phyloP scores from a whole-genome alignment of 2,797 vertebrate genomes.

The Cirrhinus mrigala region DNA sequence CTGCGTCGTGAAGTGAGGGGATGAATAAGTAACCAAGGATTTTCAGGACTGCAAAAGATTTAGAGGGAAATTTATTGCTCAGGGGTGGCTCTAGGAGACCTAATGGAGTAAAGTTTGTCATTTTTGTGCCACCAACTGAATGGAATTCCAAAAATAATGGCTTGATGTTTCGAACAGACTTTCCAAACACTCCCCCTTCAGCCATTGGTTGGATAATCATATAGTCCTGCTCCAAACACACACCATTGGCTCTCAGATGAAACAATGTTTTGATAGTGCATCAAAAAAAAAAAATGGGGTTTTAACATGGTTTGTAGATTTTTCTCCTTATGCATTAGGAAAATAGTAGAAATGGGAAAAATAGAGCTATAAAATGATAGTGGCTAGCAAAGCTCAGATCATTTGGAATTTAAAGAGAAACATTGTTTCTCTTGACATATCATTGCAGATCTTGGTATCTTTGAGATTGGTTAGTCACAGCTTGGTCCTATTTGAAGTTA shows the following conservation, averaged over 20 bases:
- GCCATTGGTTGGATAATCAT: not conserved
- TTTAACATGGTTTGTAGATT: not conserved
- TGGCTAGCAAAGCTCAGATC: too few relatives aligned
- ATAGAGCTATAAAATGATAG: too few relatives aligned
- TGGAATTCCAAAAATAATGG: not conserved
- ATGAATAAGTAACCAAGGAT: not conserved
- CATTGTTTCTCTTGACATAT: too few relatives aligned
- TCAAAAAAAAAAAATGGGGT: not conserved
- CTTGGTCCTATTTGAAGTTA: too few relatives aligned
- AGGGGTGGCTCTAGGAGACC: not conserved
- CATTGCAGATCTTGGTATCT: too few relatives aligned
- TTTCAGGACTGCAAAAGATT: not conserved
- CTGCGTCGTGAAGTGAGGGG: not conserved
- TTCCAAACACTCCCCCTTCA: not conserved
- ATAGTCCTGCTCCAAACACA: not conserved
- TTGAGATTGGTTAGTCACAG: too few relatives aligned
- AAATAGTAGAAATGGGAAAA: not conserved
- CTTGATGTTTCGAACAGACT: not conserved
- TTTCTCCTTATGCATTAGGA: not conserved
- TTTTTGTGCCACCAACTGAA: not conserved
- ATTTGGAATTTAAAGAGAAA: too few relatives aligned
- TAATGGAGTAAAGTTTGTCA: not conserved
- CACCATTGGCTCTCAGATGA: not conserved
- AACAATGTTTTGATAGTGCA: not conserved
- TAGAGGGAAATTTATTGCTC: not conserved